Percentiles rank a stretch among this genome's conserved stretches.
These are phyloP conservation scores for Pseudoatta argentina DNA, from an alignment of 1,140 invertebrate genomes.

Conservation along the genomic window DNA sequence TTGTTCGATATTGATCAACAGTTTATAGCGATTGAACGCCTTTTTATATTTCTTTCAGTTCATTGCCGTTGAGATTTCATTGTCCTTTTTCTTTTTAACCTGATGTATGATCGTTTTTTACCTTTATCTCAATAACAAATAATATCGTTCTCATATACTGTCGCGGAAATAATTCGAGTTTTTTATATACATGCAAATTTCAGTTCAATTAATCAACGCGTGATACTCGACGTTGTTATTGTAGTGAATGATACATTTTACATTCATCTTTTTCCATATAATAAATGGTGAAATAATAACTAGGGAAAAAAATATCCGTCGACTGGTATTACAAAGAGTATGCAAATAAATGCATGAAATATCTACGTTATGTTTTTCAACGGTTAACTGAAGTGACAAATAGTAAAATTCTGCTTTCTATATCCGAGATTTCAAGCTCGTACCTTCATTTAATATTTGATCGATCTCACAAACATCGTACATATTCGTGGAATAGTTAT, in stretches of 20 bases:
- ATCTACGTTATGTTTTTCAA: neutral
- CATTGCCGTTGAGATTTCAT: conserved; percentile 12
- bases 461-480: conserved; percentile 23
- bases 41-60: conserved; percentile 28
- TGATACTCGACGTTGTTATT: conserved; percentile 8
- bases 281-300: conserved; percentile 44
- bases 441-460: conserved; percentile 34
- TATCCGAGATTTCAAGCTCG: neutral
- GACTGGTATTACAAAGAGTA: conserved; percentile 23
- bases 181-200: conserved; percentile 17
- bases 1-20: neutral
- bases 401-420: conserved; percentile 11
- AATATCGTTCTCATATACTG: neutral
- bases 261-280: conserved; percentile 2
- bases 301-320: neutral
- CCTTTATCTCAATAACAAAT: neutral
- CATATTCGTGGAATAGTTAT: conserved; percentile 34
- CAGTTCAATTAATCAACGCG: conserved; percentile 16
- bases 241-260: conserved; percentile 28
- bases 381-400: conserved; percentile 21
- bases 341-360: conserved; percentile 33
- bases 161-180: conserved; percentile 14
- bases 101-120: neutral
- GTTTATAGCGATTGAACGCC: neutral
- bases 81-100: conserved; percentile 3